phyloP scores from a whole-genome alignment of 2,888 invertebrate species.

The Yponomeuta evonymella region DNA sequence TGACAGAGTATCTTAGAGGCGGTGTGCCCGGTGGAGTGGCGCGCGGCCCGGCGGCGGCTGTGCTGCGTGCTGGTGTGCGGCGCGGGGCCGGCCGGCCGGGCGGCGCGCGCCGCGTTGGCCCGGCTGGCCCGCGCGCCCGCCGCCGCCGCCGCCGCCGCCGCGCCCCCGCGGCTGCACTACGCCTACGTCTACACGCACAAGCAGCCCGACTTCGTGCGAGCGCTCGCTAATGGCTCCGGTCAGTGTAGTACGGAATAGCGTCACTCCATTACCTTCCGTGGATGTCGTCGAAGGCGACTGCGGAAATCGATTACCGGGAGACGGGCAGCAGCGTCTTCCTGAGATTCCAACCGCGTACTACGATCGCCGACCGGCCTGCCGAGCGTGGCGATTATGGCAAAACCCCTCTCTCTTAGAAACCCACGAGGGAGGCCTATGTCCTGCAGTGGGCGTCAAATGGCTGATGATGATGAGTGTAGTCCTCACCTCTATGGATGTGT shows the following conservation, averaged over 20 bases:
- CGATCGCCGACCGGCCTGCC: no score
- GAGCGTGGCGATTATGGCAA: no score
- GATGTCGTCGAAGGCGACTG: no score
- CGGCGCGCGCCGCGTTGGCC: slow-evolving; percentile 80
- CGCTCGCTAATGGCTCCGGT: slow-evolving; percentile 76
- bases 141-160: slow-evolving; percentile 72
- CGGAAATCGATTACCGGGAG: no score
- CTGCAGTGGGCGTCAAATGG: no score
- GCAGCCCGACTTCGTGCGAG: slow-evolving; percentile 88
- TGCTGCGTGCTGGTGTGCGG: slow-evolving; percentile 88
- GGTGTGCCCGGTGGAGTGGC: slow-evolving; percentile 93
- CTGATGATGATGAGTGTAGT: slow-evolving; percentile 43
- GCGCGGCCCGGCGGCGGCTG: slow-evolving; percentile 82
- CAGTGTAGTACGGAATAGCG: not conserved
- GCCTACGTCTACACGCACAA: slow-evolving; percentile 91
- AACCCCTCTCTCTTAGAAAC: no score
- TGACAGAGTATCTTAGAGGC: slow-evolving; percentile 82
- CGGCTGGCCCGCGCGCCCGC: slow-evolving; percentile 81
- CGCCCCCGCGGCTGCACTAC: slow-evolving; percentile 86
- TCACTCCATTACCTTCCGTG: no score
- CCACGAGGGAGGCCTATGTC: no score
- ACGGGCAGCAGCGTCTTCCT: no score
- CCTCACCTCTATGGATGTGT: no score
- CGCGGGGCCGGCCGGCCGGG: slow-evolving; percentile 40
- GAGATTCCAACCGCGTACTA: no score